These are phyloP conservation scores for Lacerta viridis DNA, from an alignment of 2,797 vertebrate genomes.

Conservation along the genomic window DNA sequence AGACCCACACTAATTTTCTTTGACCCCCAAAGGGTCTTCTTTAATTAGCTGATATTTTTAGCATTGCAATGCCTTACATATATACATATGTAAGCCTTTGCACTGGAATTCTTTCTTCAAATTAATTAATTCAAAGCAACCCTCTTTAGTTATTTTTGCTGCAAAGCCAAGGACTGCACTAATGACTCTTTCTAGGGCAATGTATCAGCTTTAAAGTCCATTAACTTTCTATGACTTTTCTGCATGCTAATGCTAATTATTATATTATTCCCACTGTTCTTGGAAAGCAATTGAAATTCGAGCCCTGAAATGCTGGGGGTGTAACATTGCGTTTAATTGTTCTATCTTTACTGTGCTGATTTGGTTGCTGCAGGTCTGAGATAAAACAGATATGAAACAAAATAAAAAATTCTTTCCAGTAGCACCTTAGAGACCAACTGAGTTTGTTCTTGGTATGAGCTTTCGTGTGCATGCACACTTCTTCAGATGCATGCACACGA, in stretches of 20 bases:
- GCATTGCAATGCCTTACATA: constrained; percentile 38
- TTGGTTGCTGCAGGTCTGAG: constrained; percentile 22
- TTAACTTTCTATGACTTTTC: constrained; percentile 87
- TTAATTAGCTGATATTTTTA: constrained; percentile 53
- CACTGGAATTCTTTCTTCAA: constrained; percentile 46
- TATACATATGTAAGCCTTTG: constrained; percentile 23
- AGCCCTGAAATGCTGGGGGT: constrained; percentile 55
- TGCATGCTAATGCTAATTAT: constrained; percentile 83
- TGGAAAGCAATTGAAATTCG: constrained; percentile 72
- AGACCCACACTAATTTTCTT: background rate
- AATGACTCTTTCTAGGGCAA: constrained; percentile 86
- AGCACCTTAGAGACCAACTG: too few relatives aligned
- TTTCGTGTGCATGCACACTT: too few relatives aligned
- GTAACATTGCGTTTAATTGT: constrained; percentile 59
- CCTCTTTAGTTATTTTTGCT: constrained; percentile 61
- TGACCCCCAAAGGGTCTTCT: background rate
- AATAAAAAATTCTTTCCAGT: too few relatives aligned
- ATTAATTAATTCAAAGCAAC: constrained; percentile 64
- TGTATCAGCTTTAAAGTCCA: constrained; percentile 89
- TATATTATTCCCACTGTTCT: constrained; percentile 74
- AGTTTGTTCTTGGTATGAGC: too few relatives aligned
- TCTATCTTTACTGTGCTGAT: constrained; percentile 26
- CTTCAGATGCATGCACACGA: too few relatives aligned
- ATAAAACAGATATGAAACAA: constrained; percentile 42
- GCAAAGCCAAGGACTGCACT: constrained; percentile 79